Conservation (phyloP, 2,113 vertebrate genomes). For the Hippocampus guttulatus region DNA sequence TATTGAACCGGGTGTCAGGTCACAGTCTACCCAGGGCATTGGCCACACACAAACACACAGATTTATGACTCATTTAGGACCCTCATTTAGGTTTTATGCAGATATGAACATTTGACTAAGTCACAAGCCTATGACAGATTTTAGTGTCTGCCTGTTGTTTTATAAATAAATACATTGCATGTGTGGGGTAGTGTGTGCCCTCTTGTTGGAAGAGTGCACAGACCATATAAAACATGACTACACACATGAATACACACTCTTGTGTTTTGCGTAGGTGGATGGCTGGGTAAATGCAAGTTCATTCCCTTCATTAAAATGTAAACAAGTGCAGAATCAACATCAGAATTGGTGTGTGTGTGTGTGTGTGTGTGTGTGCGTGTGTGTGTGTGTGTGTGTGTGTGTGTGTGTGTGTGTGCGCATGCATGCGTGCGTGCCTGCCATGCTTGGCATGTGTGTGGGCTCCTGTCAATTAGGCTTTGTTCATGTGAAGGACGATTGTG, state of each 20-base stretch:
- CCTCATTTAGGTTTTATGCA: background rate
- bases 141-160: background rate
- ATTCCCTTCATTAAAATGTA: background rate
- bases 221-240: background rate
- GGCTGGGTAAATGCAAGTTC: background rate
- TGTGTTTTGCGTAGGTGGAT: conserved; percentile 1
- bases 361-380: too few species aligned
- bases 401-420: background rate
- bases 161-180: background rate
- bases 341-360: background rate
- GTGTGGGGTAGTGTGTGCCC: background rate
- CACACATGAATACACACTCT: conserved; percentile 5
- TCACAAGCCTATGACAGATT: background rate
- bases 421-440: background rate
- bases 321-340: background rate
- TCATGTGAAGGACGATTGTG: background rate
- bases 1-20: conserved; percentile 25
- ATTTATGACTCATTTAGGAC: conserved; percentile 12
- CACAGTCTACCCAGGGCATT: conserved; percentile 25
- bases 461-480: conserved; percentile 40
- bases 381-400: too few species aligned
- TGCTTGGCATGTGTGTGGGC: conserved; percentile 31
- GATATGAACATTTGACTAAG: background rate
- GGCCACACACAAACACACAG: background rate
- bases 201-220: background rate